A percentile compares a stretch with the other conserved stretches of the same genome.
Conservation (phyloP, 2,113 vertebrate species). For the Mugil cephalus region DNA sequence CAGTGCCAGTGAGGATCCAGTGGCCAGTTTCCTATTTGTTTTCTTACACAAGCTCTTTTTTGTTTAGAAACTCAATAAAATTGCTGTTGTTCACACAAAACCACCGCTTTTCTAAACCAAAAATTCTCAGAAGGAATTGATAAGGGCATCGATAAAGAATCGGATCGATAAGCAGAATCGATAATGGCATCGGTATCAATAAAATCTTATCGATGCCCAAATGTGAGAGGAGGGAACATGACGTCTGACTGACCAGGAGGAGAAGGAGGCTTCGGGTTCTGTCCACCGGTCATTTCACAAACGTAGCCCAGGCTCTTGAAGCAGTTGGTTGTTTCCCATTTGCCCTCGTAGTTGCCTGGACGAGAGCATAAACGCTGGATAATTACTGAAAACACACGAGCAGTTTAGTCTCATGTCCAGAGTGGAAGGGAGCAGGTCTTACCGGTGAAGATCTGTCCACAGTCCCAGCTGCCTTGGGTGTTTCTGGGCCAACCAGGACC, state of each 20-base stretch:
- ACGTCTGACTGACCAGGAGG: conserved; percentile 72
- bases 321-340: conserved; percentile 86
- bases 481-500: conserved; percentile 77
- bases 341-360: conserved; percentile 83
- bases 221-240: neutral
- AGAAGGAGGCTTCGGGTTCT: conserved; percentile 80
- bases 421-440: neutral
- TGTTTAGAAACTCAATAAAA: too few species aligned
- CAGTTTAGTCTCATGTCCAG: neutral
- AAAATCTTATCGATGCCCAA: too few species aligned
- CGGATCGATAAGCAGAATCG: too few species aligned
- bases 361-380: neutral
- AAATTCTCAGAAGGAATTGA: too few species aligned
- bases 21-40: too few species aligned
- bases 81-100: too few species aligned
- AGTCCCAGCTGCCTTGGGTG: conserved; percentile 79
- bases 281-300: conserved; percentile 84
- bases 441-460: conserved; percentile 87
- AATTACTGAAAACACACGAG: neutral
- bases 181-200: too few species aligned
- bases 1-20: too few species aligned
- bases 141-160: too few species aligned
- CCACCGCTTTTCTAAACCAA: too few species aligned
- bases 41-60: too few species aligned
- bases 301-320: conserved; percentile 84